Base-by-base conservation (phyloP, 1,140 invertebrate genomes). In the Drosophila tani region DNA sequence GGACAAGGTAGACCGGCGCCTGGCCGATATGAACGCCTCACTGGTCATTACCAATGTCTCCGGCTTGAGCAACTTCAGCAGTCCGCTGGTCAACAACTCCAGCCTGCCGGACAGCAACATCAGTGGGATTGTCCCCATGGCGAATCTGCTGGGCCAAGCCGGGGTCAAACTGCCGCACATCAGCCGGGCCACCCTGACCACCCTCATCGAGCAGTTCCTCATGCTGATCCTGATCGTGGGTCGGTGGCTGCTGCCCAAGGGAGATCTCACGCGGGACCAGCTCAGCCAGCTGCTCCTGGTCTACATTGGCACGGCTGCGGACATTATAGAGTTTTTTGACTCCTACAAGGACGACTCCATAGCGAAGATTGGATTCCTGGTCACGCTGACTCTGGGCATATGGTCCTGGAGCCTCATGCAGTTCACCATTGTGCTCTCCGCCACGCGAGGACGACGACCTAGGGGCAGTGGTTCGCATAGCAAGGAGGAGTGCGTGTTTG, bases 251-350 rank as follows among this genome's bases (percentile, higher is more conserved):
- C 93, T 98, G 58, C 97, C 98, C 2, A 97, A 98, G 76, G 97
- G 97, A 8, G 97, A 98, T 66, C 94, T 98, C 4, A 98, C 97
- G 0, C 94, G 98, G 29, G 98, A 98, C 90, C 97, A 99, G 92
- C 94, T 99, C 6, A 98, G 97, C 41, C 98, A 99, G 83, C 93
- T 99, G n/a, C 93, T 99, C 1, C 93, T 99, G 3, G 98, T 97
- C 9, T 97, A 96, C 85, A 97, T 97, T 65, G 96, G 95, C 46
- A 98, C 97, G 3, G 98, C 98, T 0, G 98, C 97, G 0, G 98
- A 99, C 92, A 99, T 99, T 64, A 98, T 99, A 32, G 98, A 99
- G 93, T 98, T 99, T 93, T 98, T 98, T 92, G 98, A 99, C 91
- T 98, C 98, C 0, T 98, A 99, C 93, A 97, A 97, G 93, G 97